These are phyloP conservation scores for Peromyscus aztecus DNA, from an alignment of 2,797 vertebrate genomes.

Conservation along the genomic window DNA sequence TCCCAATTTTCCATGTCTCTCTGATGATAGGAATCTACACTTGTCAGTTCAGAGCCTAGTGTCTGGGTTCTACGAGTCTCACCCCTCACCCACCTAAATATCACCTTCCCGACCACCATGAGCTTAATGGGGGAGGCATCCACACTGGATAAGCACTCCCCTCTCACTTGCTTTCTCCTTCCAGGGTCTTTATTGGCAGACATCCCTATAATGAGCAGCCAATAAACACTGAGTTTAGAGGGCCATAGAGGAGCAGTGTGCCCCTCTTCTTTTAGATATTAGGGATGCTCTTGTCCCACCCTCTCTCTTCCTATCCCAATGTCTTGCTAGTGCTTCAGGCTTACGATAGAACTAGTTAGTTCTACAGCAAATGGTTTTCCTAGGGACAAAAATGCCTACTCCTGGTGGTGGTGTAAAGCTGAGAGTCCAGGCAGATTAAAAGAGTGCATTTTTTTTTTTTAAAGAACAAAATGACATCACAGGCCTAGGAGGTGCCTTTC, in stretches of 20 bases:
- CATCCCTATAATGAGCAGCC: fast-evolving
- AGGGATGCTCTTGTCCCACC: neutral
- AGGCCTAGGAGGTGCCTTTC: neutral
- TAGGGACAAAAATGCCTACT: neutral
- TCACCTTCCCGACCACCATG: neutral
- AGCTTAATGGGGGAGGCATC: neutral
- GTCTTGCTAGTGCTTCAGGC: neutral
- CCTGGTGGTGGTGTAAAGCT: neutral
- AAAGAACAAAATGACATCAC: neutral
- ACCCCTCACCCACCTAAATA: too few species aligned
- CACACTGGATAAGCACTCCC: fast-evolving
- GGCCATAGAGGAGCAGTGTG: fast-evolving
- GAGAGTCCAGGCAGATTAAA: neutral
- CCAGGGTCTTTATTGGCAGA: neutral
- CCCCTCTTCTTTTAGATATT: neutral
- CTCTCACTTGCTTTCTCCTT: neutral
- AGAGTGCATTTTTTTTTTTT: neutral
- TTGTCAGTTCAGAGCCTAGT: neutral
- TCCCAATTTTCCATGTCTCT: neutral
- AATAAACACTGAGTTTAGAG: fast-evolving
- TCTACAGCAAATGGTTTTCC: neutral
- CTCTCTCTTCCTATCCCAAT: fast-evolving
- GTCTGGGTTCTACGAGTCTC: neutral
- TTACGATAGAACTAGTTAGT: neutral
- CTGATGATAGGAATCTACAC: too few species aligned